These are phyloP conservation scores for Drosophila fungiperda DNA, from an alignment of 2,888 invertebrate genomes.

Conservation along the genomic window DNA sequence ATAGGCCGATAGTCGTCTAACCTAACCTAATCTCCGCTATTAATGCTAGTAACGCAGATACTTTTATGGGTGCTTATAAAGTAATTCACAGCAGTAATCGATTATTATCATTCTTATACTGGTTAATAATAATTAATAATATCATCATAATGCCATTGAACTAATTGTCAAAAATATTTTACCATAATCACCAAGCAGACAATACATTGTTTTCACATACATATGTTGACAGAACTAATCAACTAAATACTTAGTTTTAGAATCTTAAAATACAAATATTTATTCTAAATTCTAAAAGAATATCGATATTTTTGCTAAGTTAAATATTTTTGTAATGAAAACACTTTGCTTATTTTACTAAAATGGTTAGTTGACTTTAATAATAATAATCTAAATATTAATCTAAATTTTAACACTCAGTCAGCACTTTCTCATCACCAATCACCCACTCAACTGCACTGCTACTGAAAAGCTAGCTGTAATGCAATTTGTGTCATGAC, in stretches of 20 bases:
- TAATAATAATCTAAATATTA: not conserved
- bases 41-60: too few species aligned
- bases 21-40: too few species aligned
- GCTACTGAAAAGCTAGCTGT: not conserved
- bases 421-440: conserved; percentile 32
- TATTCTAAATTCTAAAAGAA: too few species aligned
- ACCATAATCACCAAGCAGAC: not conserved
- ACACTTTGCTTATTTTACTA: not conserved
- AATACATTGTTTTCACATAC: not conserved
- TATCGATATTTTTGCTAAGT: too few species aligned
- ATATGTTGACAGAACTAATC: not conserved
- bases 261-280: too few species aligned
- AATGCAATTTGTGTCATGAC: conserved; percentile 64
- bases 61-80: not conserved
- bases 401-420: not conserved
- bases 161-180: not conserved
- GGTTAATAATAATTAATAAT: not conserved
- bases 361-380: not conserved
- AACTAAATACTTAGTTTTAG: not conserved
- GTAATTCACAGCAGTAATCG: not conserved
- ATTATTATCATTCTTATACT: not conserved
- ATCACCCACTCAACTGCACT: conserved; percentile 24
- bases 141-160: not conserved
- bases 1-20: too few species aligned
- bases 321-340: not conserved